Percentiles rank a stretch among this genome's conserved stretches.
phyloP scores from a whole-genome alignment of 1,140 invertebrate genomes.

The Orchesella cincta region DNA sequence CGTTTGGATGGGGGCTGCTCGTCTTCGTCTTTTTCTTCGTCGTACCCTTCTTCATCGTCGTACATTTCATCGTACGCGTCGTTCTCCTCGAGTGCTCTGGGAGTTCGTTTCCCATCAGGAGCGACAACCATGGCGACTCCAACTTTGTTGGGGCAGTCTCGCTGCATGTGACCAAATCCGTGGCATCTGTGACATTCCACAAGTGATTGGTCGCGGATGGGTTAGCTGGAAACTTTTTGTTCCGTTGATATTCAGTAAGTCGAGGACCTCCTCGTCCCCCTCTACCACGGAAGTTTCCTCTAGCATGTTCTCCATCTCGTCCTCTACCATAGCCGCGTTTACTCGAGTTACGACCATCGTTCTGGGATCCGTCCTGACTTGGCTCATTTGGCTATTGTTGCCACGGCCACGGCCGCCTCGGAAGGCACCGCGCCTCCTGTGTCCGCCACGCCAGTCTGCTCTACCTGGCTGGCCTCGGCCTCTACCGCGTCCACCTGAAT shows the following conservation, averaged over 20 bases:
- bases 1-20: background rate
- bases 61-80: too few species aligned
- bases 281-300: too few species aligned
- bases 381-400: background rate
- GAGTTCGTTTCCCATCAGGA: background rate
- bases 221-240: background rate
- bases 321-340: background rate
- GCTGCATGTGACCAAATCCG: background rate
- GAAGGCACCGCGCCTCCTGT: background rate
- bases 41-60: too few species aligned
- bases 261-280: background rate
- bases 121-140: background rate
- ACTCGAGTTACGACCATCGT: background rate
- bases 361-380: too few species aligned
- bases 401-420: background rate
- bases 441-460: background rate
- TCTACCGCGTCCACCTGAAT: background rate
- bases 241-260: background rate
- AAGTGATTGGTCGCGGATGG: too few species aligned
- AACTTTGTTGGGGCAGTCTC: background rate
- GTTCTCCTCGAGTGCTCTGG: background rate
- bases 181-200: conserved; percentile 4
- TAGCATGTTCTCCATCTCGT: background rate
- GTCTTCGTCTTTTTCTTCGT: background rate
- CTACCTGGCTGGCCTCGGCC: background rate